A percentile compares a stretch with the other conserved stretches of the same genome.
phyloP scores from a whole-genome alignment of 2,113 vertebrate genomes.

The Cinclus cinclus region DNA sequence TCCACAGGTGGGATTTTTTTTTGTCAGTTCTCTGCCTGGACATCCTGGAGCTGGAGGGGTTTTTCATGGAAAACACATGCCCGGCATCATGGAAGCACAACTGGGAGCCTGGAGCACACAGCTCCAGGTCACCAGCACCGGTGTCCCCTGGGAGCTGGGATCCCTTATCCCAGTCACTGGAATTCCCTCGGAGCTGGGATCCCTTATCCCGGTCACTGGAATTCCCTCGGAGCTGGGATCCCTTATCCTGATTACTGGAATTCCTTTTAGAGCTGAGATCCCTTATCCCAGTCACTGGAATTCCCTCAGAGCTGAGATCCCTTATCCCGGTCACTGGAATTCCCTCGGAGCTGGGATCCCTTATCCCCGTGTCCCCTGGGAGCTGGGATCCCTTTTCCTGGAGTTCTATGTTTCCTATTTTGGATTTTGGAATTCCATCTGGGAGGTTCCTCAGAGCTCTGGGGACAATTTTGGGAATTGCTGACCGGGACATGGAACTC shows the following conservation, averaged over 20 bases:
- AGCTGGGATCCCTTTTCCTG: neutral
- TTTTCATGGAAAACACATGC: neutral
- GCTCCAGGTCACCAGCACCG: neutral
- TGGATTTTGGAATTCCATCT: neutral
- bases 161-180: too few relatives aligned
- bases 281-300: too few relatives aligned
- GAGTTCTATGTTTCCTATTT: neutral
- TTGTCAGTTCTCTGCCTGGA: neutral
- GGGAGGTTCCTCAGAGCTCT: neutral
- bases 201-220: fast-evolving
- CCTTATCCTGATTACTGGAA: neutral
- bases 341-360: too few relatives aligned
- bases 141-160: neutral
- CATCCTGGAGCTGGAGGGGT: slow-evolving; percentile 3
- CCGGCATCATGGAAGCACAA: slow-evolving; percentile 68
- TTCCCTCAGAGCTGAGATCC: neutral
- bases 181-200: neutral
- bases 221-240: neutral
- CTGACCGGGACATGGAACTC: neutral
- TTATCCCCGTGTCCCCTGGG: neutral
- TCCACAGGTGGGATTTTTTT: neutral
- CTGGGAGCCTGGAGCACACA: neutral
- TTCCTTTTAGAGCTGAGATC: neutral
- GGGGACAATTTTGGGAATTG: neutral
- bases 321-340: too few relatives aligned